phyloP scores from a whole-genome alignment of 1,140 invertebrate genomes.

The Drosophila ambigua region DNA sequence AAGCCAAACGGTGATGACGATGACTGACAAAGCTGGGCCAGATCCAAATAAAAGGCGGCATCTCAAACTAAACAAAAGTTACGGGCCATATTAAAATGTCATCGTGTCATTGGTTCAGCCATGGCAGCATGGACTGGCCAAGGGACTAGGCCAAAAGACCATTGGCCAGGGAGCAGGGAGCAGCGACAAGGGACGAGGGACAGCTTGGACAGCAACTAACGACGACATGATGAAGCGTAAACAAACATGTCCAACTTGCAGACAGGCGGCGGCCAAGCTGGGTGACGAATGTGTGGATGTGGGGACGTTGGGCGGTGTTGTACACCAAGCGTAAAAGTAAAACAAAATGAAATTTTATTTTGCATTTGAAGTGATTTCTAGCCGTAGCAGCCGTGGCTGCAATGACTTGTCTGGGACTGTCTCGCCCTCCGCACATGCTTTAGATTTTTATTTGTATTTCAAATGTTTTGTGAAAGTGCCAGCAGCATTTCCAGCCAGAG shows the following conservation, averaged over 20 bases:
- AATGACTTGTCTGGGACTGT: conserved; percentile 20
- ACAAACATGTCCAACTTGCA: conserved; percentile 76
- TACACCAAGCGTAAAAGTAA: conserved; percentile 60
- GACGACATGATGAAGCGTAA: conserved; percentile 82
- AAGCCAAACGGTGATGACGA: conserved; percentile 68
- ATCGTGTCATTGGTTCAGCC: conserved; percentile 73
- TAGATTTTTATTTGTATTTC: conserved; percentile 79
- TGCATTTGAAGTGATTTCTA: conserved; percentile 76
- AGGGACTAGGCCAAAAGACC: conserved; percentile 8
- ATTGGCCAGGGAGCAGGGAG: neutral
- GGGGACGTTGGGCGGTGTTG: neutral
- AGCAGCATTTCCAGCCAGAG: conserved; percentile 78
- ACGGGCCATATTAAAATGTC: conserved; percentile 80
- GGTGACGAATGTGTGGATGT: neutral
- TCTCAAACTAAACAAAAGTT: conserved; percentile 75
- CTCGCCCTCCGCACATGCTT: conserved; percentile 41
- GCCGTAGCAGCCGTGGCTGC: conserved; percentile 20
- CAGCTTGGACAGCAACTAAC: conserved; percentile 57
- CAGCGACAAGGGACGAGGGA: conserved; percentile 18
- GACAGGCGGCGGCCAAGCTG: conserved; percentile 50
- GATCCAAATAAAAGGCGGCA: conserved; percentile 4
- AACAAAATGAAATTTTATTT: conserved; percentile 82
- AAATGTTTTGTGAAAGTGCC: conserved; percentile 80
- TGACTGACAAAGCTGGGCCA: conserved; percentile 41
- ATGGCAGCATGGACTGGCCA: neutral